phyloP scores from a whole-genome alignment of 2,113 vertebrate genomes.

The Hippocampus guttulatus region DNA sequence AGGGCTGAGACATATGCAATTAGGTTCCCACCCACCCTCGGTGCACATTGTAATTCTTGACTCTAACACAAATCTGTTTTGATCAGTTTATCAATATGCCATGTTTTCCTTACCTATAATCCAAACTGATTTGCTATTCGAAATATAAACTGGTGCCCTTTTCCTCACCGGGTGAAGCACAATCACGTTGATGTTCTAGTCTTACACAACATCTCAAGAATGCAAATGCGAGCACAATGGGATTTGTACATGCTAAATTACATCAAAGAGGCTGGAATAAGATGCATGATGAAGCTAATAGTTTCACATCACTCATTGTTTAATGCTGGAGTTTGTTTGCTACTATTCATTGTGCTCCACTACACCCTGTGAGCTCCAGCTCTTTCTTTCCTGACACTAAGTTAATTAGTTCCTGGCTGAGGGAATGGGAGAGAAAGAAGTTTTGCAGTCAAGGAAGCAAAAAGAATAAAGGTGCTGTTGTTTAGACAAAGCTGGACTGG shows the following conservation, averaged over 20 bases:
- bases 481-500: constrained; percentile 16
- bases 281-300: constrained; percentile 67
- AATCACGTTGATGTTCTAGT: constrained; percentile 73
- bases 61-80: constrained; percentile 52
- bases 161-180: constrained; percentile 32
- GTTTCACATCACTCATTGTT: constrained; percentile 66
- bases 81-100: constrained; percentile 49
- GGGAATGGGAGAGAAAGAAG: constrained; percentile 39
- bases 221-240: constrained; percentile 71
- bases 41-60: constrained; percentile 32
- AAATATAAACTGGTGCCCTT: constrained; percentile 61
- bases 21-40: constrained; percentile 29
- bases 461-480: constrained; percentile 35
- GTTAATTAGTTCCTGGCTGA: constrained; percentile 67
- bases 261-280: constrained; percentile 54
- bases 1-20: constrained; percentile 47
- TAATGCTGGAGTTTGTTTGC: constrained; percentile 64
- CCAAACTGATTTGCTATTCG: constrained; percentile 56
- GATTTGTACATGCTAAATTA: constrained; percentile 72
- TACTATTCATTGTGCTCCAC: constrained; percentile 52
- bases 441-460: constrained; percentile 23
- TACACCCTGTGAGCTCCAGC: constrained; percentile 37
- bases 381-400: constrained; percentile 58
- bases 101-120: constrained; percentile 61
- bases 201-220: constrained; percentile 63